Conservation (phyloP, 1,140 invertebrate species). For the Melitaea cinxia region DNA sequence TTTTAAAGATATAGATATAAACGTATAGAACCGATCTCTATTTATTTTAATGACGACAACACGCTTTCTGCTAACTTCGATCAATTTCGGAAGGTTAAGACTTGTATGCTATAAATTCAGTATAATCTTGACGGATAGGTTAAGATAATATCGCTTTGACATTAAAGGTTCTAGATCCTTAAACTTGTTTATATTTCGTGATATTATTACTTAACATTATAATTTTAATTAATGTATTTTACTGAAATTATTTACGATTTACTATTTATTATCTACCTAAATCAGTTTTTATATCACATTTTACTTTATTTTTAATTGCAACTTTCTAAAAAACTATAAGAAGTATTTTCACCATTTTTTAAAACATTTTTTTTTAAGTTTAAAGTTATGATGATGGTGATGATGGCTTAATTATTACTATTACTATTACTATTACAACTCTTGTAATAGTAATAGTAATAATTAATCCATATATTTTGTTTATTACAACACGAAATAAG, state of each 20-base stretch:
- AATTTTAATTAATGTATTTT: too few species aligned
- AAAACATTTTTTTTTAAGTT: too few species aligned
- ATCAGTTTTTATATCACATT: neutral
- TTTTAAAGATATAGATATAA: neutral
- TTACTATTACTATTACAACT: too few species aligned
- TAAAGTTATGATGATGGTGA: too few species aligned
- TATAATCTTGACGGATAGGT: constrained; percentile 27
- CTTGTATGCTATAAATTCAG: constrained; percentile 15
- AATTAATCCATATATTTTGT: neutral
- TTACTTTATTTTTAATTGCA: too few species aligned
- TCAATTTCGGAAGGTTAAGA: constrained; percentile 40
- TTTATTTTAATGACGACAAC: constrained; percentile 29
- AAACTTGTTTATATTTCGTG: neutral
- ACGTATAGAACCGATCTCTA: neutral
- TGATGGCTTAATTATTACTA: too few species aligned
- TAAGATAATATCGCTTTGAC: constrained; percentile 22
- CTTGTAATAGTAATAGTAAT: too few species aligned
- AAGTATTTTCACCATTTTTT: too few species aligned
- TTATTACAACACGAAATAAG: neutral
- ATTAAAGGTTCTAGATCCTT: constrained; percentile 9
- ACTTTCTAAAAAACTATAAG: too few species aligned
- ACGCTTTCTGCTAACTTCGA: constrained; percentile 25
- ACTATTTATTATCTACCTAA: too few species aligned
- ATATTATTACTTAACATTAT: too few species aligned
- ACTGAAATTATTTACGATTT: too few species aligned